Evolutionary conservation across 35 echinoderm and acorn worm genomes (phyloP), one percentile per base, ranked within the genome.

Genomic region (Patiria miniata): DNA sequence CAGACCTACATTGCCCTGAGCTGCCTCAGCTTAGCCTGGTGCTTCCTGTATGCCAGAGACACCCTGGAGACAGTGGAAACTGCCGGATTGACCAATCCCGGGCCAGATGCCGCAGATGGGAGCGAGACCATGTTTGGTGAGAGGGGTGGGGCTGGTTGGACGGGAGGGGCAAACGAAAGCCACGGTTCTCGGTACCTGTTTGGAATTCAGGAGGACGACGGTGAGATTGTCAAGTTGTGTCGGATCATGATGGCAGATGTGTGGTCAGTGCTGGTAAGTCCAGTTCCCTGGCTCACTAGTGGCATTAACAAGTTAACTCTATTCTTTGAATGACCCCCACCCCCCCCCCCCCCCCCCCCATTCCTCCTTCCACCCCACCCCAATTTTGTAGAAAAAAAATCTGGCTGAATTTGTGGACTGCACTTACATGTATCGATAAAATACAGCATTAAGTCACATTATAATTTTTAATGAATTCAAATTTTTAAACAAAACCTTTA

Each of bases 221-320:
- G 78, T 54, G 58, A 89, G 15, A 51, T 83, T 16, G 17, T 97
- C 16, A 97, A 93, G 78, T 55, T 93, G 39, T 68, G 89, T 8
- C 92, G 92, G 56, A 40, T 92, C 7, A 93, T 97, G 86, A 82
- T 93, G 56, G 84, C 85, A 34, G 94, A 97, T 77, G 85, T 89
- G 33, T 89, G 87, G 79, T 97, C 87, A 60, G 94, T 97, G 17
- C 77, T 97, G 80, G 94, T 97, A 79, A 90, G 94, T 85, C 4
- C 7, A 26, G 36, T 80, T 47, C 12, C 12, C 42, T 6, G 42
- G 42, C 42, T 12, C 42, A 47, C 12, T 47, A 47, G 12, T 47
- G 12, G 42, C 12, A 47, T 6, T 12, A 6, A 47, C 42, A 47
- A 6, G 42, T 47, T 14, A n/a, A 15, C n/a, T 14, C n/a, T 14